Percentiles rank a stretch among this genome's conserved stretches.
phyloP scores from a whole-genome alignment of 2,113 vertebrate species.

The Xiphorhynchus elegans region DNA sequence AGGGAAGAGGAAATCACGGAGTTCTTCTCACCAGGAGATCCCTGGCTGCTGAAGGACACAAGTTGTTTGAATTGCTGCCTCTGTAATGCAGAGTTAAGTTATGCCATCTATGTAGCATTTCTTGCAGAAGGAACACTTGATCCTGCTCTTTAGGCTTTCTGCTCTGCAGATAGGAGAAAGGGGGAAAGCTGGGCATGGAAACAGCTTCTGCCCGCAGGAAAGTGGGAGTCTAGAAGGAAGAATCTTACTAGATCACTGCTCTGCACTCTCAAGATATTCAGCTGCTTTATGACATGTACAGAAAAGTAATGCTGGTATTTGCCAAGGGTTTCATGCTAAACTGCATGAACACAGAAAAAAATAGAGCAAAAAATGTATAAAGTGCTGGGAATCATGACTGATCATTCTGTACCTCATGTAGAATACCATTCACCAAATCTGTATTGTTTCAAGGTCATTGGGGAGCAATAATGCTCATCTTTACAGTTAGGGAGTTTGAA shows the following conservation, averaged over 20 bases:
- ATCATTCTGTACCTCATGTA: neutral
- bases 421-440: neutral
- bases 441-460: neutral
- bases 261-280: neutral
- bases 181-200: neutral
- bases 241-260: neutral
- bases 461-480: neutral
- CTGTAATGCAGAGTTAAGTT: neutral
- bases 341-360: neutral
- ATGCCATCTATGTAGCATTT: neutral
- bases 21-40: neutral
- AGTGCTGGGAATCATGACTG: neutral
- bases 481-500: fast-evolving
- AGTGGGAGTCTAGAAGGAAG: neutral
- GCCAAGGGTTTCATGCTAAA: neutral
- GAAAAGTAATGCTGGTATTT: neutral
- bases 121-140: neutral
- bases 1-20: neutral
- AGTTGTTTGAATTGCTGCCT: neutral
- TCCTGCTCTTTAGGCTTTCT: neutral
- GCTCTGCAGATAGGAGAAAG: neutral
- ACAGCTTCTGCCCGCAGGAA: fast-evolving
- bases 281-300: neutral
- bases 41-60: neutral
- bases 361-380: neutral